Evolutionary conservation across 2,888 invertebrate genomes (phyloP), one percentile per base, ranked within the genome.

Genomic region (Hypsopygia costalis): DNA sequence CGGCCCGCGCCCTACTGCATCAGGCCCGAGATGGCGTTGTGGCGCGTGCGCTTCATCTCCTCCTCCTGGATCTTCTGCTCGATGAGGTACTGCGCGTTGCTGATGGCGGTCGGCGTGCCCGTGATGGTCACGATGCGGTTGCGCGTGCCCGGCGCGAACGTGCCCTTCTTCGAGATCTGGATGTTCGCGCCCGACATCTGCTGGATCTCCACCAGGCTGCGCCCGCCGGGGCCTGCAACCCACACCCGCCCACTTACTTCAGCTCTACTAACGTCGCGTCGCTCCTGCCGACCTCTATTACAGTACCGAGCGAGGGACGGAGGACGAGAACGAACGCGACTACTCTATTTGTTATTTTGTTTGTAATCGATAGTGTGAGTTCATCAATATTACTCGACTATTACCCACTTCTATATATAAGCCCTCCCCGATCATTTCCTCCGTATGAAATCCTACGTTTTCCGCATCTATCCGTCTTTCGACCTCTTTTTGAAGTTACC

Each of bases 121-220:
- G 95, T 94, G 89, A 98, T 97, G 85, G 98, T 97, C 61, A 98
- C 98, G 89, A 98, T 96, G 77, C 98, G 95, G 91, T 98, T 98
- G 83, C 97, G 94, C 60, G 98, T 98, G 87, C 98, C 98, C 58
- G 98, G 98, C 70, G 97, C 96, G 91, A 97, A 98, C 74, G 96
- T 96, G 81, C 98, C 98, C 91, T 98, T 98, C 92, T 98, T 98
- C 63, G 97, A 97, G 90, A 98, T 98, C 91, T 98, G 98, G 89
- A 98, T 97, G 91, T 95, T 97, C 86, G 98, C 97, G 83, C 98
- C 97, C 77, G 97, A 97, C 90, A 95, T 92, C 90, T 97, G 97
- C 91, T 98, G 98, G 88, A 98, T 97, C 92, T 98, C 98, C 72
- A 97, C 95, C 79, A 98, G 93, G 85, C 97, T 95, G 88, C 97